These are phyloP conservation scores for Parazoanthus darwini DNA, from an alignment of 92 coral and sea anemone genomes.

Conservation along the genomic window DNA sequence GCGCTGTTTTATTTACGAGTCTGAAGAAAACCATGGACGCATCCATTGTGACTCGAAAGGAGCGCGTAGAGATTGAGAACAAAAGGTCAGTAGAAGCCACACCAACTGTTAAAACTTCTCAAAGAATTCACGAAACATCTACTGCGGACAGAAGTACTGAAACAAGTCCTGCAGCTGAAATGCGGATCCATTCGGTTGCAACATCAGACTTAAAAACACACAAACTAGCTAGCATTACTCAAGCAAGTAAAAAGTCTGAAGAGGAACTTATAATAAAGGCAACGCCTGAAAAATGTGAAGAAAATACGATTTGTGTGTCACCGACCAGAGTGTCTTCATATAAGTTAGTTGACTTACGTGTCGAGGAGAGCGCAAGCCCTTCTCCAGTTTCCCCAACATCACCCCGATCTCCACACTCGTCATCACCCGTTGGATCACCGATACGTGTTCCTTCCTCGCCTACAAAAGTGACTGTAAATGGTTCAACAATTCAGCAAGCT, in stretches of 20 bases:
- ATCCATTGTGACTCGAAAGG: not conserved
- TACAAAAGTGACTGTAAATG: slow-evolving; percentile 32
- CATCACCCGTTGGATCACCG: slow-evolving; percentile 24
- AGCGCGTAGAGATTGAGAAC: not conserved
- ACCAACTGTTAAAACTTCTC: slow-evolving; percentile 7
- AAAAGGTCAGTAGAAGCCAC: not conserved
- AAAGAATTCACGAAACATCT: not conserved
- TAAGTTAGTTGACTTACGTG: slow-evolving; percentile 15
- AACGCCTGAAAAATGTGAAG: slow-evolving; percentile 16
- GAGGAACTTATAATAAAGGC: slow-evolving; percentile 22
- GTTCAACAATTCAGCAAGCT: slow-evolving; percentile 33
- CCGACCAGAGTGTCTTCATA: slow-evolving; percentile 15
- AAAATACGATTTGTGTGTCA: not conserved
- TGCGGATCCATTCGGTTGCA: not conserved
- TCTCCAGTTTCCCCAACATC: slow-evolving; percentile 6
- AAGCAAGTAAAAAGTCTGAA: not conserved
- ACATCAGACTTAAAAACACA: not conserved
- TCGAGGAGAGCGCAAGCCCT: slow-evolving; percentile 2
- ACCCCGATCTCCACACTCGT: not conserved
- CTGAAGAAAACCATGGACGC: not conserved
- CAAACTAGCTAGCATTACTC: not conserved
- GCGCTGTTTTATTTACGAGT: not conserved
- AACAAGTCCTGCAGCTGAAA: not conserved
- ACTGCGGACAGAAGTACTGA: slow-evolving; percentile 4
- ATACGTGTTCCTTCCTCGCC: slow-evolving; percentile 5